Base-by-base conservation (phyloP, 2,888 invertebrate species). In the Aspidiotus rigidus region DNA sequence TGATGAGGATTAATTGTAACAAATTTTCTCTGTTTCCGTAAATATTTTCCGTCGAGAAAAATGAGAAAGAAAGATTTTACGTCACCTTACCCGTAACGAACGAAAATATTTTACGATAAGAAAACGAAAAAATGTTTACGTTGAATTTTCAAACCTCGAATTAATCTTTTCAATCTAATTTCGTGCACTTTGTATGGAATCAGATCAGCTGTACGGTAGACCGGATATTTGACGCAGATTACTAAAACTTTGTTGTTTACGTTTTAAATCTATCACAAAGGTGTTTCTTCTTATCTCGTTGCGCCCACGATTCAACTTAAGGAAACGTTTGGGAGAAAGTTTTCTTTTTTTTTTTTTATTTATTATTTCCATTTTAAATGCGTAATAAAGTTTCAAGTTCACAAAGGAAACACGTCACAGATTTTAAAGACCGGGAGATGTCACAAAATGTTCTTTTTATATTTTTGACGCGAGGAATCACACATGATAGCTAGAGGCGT, bases 151-250 rank as follows among this genome's bases (percentile, higher is more conserved):
- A 49, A 49, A 49, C n/a, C 49, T 49, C n/a, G 49, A 11, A 49
- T 49, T 49, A 49, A 49, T 49, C 49, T n/a, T 49, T 49, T 49
- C 28, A 49, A 49, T 49, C 49, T 49, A 49, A 49, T 49, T 49
- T 49, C 49, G 49, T 49, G 49, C n/a, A 49, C n/a, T 49, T 49
- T 49, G 49, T 49, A 49, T 6, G 28, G 28, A 28, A 28, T 28
- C 28, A 28, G 28, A 49, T 49, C 49, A 49, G 11, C 49, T 49
- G n/a, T n/a, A 11, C 2, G 28, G 28, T 28, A 49, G 49, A 49
- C 49, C 49, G 49, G 49, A 49, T 49, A 49, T 49, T 49, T 49
- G 49, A 49, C 49, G 49, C 49, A 49, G 49, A 49, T 49, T 49
- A 49, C 49, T n/a, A 49, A 49, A 49, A 49, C 11, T 49, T 49